phyloP scores from a whole-genome alignment of 37 sponge, comb jelly and placozoan species.

The Cliona cf. orientalis region DNA sequence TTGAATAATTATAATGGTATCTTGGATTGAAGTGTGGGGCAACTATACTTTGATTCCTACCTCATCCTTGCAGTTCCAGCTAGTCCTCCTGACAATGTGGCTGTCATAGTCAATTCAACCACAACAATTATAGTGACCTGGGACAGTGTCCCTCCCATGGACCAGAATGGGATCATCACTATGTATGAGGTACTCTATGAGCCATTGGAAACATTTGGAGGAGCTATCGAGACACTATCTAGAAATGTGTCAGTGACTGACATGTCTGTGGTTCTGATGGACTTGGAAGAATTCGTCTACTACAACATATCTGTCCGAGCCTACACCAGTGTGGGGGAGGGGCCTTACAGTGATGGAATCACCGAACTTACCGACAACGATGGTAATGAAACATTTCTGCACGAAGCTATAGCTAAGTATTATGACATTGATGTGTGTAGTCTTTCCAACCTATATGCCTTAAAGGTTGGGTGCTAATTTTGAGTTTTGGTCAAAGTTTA shows the following conservation, averaged over 20 bases:
- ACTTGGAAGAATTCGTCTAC: slow-evolving; percentile 16
- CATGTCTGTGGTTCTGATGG: neutral
- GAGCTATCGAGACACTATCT: neutral
- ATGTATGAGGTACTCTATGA: slow-evolving; percentile 15
- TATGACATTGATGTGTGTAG: neutral
- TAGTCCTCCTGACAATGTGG: slow-evolving; percentile 11
- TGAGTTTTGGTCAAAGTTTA: too few relatives aligned
- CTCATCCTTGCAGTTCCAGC: too few relatives aligned
- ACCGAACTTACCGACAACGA: slow-evolving; percentile 9
- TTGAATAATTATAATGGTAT: too few relatives aligned
- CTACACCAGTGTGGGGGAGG: slow-evolving; percentile 46
- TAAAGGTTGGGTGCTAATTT: too few relatives aligned
- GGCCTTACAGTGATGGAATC: slow-evolving; percentile 40
- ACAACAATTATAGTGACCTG: slow-evolving; percentile 5
- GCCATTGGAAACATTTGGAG: slow-evolving; percentile 1
- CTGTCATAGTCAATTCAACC: neutral
- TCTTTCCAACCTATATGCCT: too few relatives aligned
- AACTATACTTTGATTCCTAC: too few relatives aligned
- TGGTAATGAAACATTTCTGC: slow-evolving; percentile 2
- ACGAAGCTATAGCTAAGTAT: neutral
- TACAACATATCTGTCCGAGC: slow-evolving; percentile 48
- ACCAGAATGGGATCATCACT: slow-evolving; percentile 34
- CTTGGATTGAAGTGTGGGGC: too few relatives aligned
- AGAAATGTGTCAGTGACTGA: neutral
- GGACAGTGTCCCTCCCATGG: neutral